phyloP scores from a whole-genome alignment of 2,888 invertebrate genomes.

The Drosophila subquinaria region DNA sequence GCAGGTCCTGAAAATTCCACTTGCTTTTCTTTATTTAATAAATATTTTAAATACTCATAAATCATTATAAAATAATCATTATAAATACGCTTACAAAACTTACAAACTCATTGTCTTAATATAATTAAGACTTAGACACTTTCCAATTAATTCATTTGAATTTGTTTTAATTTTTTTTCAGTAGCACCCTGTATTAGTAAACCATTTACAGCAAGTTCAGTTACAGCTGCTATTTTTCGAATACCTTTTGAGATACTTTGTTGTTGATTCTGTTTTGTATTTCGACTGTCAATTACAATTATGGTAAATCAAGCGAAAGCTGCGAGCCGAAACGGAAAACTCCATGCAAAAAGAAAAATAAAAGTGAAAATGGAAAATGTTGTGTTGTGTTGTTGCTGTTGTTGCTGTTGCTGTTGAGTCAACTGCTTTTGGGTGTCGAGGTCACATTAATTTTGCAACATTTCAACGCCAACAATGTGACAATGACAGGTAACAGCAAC shows the following conservation, averaged over 20 bases:
- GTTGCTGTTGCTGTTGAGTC: conserved; percentile 1
- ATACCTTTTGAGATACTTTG: conserved; percentile 27
- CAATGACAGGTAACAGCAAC: conserved; percentile 43
- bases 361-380: conserved; percentile 16
- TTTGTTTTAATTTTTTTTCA: not conserved
- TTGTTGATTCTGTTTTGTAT: conserved; percentile 2
- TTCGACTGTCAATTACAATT: conserved; percentile 59
- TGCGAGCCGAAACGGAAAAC: conserved; percentile 26
- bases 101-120: not conserved
- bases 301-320: conserved; percentile 65
- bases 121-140: not conserved
- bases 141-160: not conserved
- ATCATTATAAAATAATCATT: not conserved
- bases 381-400: not conserved
- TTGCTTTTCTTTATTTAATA: too few relatives aligned
- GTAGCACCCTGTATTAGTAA: conserved; percentile 6
- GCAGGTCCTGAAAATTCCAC: too few relatives aligned
- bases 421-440: conserved; percentile 40
- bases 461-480: conserved; percentile 44
- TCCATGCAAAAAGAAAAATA: conserved; percentile 3
- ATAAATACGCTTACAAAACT: not conserved
- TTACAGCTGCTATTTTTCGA: conserved; percentile 9
- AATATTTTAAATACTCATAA: not conserved
- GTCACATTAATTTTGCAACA: conserved; percentile 67
- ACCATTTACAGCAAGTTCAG: conserved; percentile 1